Conservation (phyloP, 2,888 invertebrate genomes). For the Phoenoteleia sp. region DNA sequence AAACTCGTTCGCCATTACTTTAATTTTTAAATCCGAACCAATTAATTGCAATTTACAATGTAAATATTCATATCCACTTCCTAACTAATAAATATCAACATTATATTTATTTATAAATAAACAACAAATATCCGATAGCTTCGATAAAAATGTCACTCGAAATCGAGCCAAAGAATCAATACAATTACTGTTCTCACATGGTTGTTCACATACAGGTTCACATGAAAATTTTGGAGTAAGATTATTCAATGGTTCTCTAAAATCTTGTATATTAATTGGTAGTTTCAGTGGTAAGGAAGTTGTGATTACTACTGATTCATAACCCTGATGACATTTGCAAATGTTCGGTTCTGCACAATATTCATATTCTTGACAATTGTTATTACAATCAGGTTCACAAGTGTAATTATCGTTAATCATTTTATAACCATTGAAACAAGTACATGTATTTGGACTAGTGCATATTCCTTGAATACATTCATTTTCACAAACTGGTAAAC, state of each 20-base stretch:
- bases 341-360: slow-evolving; percentile 91
- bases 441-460: slow-evolving; percentile 84
- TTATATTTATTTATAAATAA: too few relatives aligned
- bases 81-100: too few relatives aligned
- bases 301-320: slow-evolving; percentile 72
- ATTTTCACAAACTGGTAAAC: slow-evolving; percentile 82
- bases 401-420: slow-evolving; percentile 78
- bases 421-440: slow-evolving; percentile 85
- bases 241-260: not conserved
- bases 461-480: slow-evolving; percentile 87
- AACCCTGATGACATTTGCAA: slow-evolving; percentile 91
- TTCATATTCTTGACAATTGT: slow-evolving; percentile 89
- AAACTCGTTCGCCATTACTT: too few relatives aligned
- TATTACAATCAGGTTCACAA: slow-evolving; percentile 89
- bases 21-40: too few relatives aligned
- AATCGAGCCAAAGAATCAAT: too few relatives aligned
- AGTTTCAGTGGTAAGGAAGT: not conserved
- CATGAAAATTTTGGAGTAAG: slow-evolving; percentile 75
- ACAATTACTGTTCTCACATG: slow-evolving; percentile 87
- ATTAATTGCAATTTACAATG: too few relatives aligned
- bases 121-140: too few relatives aligned
- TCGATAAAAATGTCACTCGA: too few relatives aligned
- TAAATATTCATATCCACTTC: too few relatives aligned
- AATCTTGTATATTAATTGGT: not conserved
- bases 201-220: slow-evolving; percentile 81